Base-by-base conservation (phyloP, 2,888 invertebrate species). In the Schrankia costaestrigalis region DNA sequence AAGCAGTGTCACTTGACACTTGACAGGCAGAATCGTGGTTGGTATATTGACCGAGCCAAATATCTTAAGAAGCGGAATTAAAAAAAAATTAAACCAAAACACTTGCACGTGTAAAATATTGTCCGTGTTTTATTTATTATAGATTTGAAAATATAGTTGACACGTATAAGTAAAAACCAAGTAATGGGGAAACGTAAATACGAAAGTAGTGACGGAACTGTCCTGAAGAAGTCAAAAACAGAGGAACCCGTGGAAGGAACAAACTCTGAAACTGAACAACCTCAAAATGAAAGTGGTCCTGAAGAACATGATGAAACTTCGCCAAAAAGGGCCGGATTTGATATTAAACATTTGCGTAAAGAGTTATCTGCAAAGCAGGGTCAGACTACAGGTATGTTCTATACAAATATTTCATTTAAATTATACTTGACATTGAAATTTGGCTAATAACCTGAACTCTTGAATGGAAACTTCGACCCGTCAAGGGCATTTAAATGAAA, bases 271-370 rank as follows among this genome's bases (percentile, higher is more conserved):
- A 26, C 40, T 5, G 55, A 59, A 51, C 71, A 78, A 78, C 73
- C 77, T 71, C 71, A 72, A 72, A 71, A 54, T 45, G 50, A 59
- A 42, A 24, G 52, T 38, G 41, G 37, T 12, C 22, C 3, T 31
- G 36, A 42, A 35, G 46, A 40, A 57, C 48, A 38, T 43, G 46
- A 9, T 9, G 19, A 17, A 55, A 49, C 34, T 51, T 47, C 35
- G n/a, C 59, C 15, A 0, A 47, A 56, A 41, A 46, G 74, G 35
- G 57, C 56, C 11, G 70, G 58, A 50, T 92, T 91, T 58, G 90
- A 91, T 64, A 79, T 90, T 37, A 87, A 90, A 70, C 84, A 90
- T 42, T 91, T 92, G 41, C 84, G 92, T 0, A 89, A 86, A 52
- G 90, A 90, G 45, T 59, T 92, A 32, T 64, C 79, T 0, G 77